Conservation (phyloP, 2,797 vertebrate species). For the Parauchenoglanis punctatus region DNA sequence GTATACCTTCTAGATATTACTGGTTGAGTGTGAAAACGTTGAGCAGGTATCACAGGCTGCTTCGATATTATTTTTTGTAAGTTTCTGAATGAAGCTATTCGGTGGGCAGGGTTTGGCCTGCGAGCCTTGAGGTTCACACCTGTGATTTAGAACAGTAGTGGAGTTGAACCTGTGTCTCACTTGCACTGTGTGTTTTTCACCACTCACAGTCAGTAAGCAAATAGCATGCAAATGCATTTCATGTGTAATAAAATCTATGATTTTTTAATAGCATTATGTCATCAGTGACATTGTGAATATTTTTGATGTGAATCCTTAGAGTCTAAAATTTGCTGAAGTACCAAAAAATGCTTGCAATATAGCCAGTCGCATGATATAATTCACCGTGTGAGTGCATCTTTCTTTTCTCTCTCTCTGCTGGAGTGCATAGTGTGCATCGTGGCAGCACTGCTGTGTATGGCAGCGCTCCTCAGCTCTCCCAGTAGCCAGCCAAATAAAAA, state of each 20-base stretch:
- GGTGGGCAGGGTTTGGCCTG: neutral
- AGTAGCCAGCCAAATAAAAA: constrained; percentile 61
- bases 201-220: neutral
- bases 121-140: neutral
- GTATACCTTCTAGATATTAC: neutral
- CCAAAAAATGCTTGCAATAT: neutral
- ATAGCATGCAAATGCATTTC: constrained; percentile 4
- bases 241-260: neutral
- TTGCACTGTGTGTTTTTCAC: constrained; percentile 3
- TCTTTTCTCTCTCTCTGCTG: constrained; percentile 38
- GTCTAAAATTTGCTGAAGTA: neutral
- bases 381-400: constrained; percentile 14
- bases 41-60: neutral
- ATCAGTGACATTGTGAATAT: neutral
- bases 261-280: neutral
- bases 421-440: constrained; percentile 29
- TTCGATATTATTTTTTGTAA: neutral
- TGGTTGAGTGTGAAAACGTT: neutral
- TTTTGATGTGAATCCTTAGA: neutral
- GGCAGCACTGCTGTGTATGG: constrained; percentile 30
- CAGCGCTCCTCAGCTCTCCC: constrained; percentile 44
- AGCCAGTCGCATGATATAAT: neutral
- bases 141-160: neutral
- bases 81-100: neutral
- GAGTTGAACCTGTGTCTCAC: neutral